phyloP scores from a whole-genome alignment of 1,140 invertebrate species.

The Thaumatotibia leucotreta region DNA sequence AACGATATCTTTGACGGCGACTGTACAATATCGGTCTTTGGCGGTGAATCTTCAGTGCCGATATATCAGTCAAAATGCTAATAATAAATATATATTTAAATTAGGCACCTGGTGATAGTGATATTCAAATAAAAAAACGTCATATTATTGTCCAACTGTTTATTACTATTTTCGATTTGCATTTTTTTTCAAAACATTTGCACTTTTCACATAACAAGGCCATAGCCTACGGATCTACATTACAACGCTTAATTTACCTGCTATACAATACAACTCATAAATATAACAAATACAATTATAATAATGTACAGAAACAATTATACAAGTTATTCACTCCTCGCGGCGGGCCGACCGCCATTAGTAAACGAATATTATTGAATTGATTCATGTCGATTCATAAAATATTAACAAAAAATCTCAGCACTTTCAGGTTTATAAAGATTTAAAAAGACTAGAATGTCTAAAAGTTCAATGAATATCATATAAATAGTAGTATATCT shows the following conservation, averaged over 20 bases:
- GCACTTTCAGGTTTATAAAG: background rate
- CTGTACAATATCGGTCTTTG: too few relatives aligned
- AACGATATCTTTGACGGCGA: too few relatives aligned
- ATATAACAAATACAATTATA: slow-evolving; percentile 58
- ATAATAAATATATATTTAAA: background rate
- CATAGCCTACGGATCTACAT: slow-evolving; percentile 21
- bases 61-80: background rate
- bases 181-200: slow-evolving; percentile 25
- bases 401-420: background rate
- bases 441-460: background rate
- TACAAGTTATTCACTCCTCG: slow-evolving; percentile 25
- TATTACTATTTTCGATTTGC: slow-evolving; percentile 41
- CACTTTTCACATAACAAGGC: slow-evolving; percentile 20
- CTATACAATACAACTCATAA: slow-evolving; percentile 49
- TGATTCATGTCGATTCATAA: background rate
- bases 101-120: background rate
- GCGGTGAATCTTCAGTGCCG: too few relatives aligned
- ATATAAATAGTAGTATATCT: too few relatives aligned
- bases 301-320: slow-evolving; percentile 51
- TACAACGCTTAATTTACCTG: slow-evolving; percentile 35
- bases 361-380: background rate
- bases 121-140: slow-evolving; percentile 26
- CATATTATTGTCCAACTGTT: slow-evolving; percentile 59
- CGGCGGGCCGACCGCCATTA: slow-evolving; percentile 7
- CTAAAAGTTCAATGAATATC: too few relatives aligned